Base-by-base conservation (phyloP, 2,888 invertebrate genomes). In the Crocallis elinguaria region DNA sequence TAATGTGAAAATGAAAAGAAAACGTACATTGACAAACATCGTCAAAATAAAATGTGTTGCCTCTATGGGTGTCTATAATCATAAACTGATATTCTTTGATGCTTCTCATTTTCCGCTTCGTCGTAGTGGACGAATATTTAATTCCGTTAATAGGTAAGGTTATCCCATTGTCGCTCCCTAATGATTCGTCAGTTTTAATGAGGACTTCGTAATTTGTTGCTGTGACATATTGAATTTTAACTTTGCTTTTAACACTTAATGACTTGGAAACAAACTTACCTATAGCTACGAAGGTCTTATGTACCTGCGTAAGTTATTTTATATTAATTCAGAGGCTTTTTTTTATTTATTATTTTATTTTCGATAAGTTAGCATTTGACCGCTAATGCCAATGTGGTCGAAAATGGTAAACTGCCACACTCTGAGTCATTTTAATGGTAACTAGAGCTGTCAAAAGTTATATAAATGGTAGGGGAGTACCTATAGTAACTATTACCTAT, bases 141-240 rank as follows among this genome's bases (percentile, higher is more conserved):
- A 55, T 56, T 50, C 27, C 49, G 44, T 58, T 60, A 54, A 56
- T 60, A 38, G 42, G 66, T 55, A 66, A 66, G 52, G 49, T 44
- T 49, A 63, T 62, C 45, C 35, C 49, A 41, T 62, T 64, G 64
- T 46, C 39, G 35, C 30, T 52, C 49, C 54, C 56, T 59, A 54
- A 57, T 54, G 58, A 58, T 54, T 52, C 58, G 48, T 59, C 64
- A 57, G 57, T 61, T 61, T 59, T 66, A 66, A 67, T 66, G 64
- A 64, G 57, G 37, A 13, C 39, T 48, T 35, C 21, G 29, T 61
- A 52, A 57, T 33, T 49, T 58, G 46, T 49, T 46, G 12, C 41
- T 37, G 49, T 38, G 43, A 48, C 43, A 38, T 41, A 48, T 51
- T 39, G 14, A 16, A 44, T 56, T 51, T 46, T 30, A 55, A 55